A percentile compares a stretch with the other conserved stretches of the same genome.
Conservation (phyloP, 2,888 invertebrate species). For the Frankliniella fusca region DNA sequence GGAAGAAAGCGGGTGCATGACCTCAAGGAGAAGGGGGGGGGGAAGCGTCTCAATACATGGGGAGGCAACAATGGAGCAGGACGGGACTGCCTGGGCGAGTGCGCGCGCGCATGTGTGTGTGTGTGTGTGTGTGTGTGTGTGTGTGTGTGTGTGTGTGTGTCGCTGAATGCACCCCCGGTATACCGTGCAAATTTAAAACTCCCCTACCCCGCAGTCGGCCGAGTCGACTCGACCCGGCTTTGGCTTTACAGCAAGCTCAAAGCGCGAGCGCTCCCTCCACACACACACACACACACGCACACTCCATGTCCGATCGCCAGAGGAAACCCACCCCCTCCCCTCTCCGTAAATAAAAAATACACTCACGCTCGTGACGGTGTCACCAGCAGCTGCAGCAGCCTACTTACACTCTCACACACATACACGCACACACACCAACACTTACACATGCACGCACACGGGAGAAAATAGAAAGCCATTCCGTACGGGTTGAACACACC, state of each 20-base stretch:
- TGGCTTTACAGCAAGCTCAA: constrained; percentile 2
- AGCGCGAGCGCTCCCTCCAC: constrained; percentile 27
- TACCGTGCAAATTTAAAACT: constrained; percentile 1
- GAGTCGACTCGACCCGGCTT: background rate
- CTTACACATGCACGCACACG: background rate
- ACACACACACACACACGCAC: background rate
- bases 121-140: too few relatives aligned
- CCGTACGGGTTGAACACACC: constrained; percentile 14
- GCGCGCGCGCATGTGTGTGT: too few relatives aligned
- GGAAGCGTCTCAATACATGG: too few relatives aligned
- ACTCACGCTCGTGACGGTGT: background rate
- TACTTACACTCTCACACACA: too few relatives aligned
- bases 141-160: too few relatives aligned
- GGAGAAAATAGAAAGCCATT: background rate
- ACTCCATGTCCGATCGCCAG: background rate
- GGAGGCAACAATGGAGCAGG: too few relatives aligned
- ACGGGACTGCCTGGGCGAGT: background rate
- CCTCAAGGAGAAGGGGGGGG: background rate
- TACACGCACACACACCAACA: too few relatives aligned
- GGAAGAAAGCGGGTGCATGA: background rate
- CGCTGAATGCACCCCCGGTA: too few relatives aligned
- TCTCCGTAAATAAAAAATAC: constrained; percentile 4
- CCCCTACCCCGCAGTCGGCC: background rate
- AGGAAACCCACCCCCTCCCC: background rate
- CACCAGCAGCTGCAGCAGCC: background rate